Evolutionary conservation across 2,113 vertebrate genomes (phyloP).

Genomic region (Chauna torquata): DNA sequence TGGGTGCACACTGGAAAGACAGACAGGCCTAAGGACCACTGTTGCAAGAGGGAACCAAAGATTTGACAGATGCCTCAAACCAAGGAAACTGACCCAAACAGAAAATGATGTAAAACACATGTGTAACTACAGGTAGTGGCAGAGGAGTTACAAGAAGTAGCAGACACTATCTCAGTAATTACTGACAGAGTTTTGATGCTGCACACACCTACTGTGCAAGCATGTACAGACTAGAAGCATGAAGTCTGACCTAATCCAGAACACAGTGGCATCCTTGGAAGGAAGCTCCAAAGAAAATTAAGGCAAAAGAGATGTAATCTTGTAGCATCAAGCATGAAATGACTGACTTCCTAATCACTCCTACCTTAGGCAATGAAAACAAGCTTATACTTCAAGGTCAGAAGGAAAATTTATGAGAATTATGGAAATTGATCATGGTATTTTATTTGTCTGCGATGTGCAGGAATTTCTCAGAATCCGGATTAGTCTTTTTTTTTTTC

Average conservation of each 20-base stretch:
- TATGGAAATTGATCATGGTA: neutral
- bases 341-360: neutral
- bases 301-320: neutral
- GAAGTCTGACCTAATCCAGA: neutral
- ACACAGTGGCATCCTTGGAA: neutral
- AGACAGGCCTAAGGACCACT: neutral
- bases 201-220: neutral
- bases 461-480: neutral
- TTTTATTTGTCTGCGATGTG: neutral
- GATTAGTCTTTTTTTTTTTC: neutral
- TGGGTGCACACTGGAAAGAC: neutral
- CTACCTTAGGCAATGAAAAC: neutral
- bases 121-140: neutral
- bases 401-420: neutral
- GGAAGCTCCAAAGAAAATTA: neutral
- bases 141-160: neutral
- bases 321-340: neutral
- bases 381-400: neutral
- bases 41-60: neutral
- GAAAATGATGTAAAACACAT: neutral
- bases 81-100: neutral
- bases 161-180: neutral
- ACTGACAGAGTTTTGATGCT: neutral
- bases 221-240: neutral
- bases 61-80: neutral